A percentile compares a stretch with the other conserved stretches of the same genome.
Evolutionary conservation across 2,888 invertebrate genomes (phyloP).

Genomic region (Bellardia pandia): DNA sequence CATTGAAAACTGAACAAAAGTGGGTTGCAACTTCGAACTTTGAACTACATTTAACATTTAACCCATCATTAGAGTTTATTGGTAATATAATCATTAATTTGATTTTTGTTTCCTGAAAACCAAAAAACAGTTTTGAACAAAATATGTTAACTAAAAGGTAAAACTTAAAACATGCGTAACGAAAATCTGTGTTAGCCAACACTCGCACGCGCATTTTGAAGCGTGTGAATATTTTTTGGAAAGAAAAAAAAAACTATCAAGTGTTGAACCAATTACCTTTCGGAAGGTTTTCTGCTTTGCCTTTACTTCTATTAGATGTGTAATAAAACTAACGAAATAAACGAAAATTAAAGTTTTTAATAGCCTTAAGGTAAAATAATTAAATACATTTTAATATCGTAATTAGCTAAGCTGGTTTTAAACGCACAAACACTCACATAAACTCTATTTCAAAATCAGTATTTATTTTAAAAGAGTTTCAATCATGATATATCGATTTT

Average conservation of each 20-base stretch:
- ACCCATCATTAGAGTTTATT: conserved; percentile 11
- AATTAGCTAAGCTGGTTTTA: conserved; percentile 9
- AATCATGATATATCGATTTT: not conserved
- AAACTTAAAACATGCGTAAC: not conserved
- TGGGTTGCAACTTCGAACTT: not conserved
- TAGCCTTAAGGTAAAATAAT: conserved; percentile 24
- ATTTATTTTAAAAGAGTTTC: not conserved
- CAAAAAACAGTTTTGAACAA: not conserved
- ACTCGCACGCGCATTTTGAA: not conserved
- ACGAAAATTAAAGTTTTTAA: conserved; percentile 29
- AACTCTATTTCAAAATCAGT: not conserved
- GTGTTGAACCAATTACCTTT: conserved; percentile 33
- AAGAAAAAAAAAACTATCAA: conserved; percentile 12
- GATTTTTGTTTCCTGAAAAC: conserved; percentile 9
- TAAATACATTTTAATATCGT: conserved; percentile 1
- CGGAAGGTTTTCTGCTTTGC: not conserved
- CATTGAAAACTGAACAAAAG: not conserved
- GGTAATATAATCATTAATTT: not conserved
- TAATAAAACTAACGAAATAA: conserved; percentile 36
- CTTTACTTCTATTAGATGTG: conserved; percentile 1
- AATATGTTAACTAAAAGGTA: not conserved
- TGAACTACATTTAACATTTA: conserved; percentile 18
- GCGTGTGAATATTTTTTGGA: conserved; percentile 25
- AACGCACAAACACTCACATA: not conserved
- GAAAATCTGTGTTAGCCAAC: not conserved